Evolutionary conservation across 2,113 vertebrate genomes (phyloP).

Genomic region (Sphyrna mokarran): DNA sequence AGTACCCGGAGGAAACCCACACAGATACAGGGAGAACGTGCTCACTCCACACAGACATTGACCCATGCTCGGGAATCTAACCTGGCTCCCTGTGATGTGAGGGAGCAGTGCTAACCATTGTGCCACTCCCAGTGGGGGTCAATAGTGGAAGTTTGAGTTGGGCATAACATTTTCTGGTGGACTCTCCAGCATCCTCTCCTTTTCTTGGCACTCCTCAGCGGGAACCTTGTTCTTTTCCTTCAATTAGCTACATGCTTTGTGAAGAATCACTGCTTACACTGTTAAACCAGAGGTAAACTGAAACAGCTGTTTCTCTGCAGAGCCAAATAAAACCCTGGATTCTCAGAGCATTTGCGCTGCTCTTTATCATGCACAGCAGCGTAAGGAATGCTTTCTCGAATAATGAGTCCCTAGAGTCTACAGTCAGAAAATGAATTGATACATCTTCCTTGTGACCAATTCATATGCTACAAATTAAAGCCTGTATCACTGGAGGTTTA

Average conservation of each 20-base stretch:
- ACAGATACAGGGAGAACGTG: too few species aligned
- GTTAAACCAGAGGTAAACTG: slow-evolving; percentile 13
- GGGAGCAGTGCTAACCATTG: too few species aligned
- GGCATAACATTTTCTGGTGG: neutral
- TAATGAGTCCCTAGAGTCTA: slow-evolving; percentile 71
- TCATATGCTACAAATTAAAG: slow-evolving; percentile 71
- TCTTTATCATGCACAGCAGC: slow-evolving; percentile 71
- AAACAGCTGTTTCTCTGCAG: slow-evolving; percentile 13
- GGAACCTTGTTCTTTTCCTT: neutral
- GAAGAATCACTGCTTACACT: neutral
- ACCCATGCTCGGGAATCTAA: too few species aligned
- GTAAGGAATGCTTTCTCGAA: slow-evolving; percentile 67
- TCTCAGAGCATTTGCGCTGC: slow-evolving; percentile 65
- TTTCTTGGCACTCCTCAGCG: neutral
- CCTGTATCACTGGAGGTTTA: slow-evolving; percentile 70
- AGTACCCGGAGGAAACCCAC: too few species aligned
- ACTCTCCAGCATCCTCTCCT: neutral
- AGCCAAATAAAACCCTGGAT: slow-evolving; percentile 43
- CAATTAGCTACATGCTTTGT: neutral
- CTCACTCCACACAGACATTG: too few species aligned
- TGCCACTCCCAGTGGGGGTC: too few species aligned
- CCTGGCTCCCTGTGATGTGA: too few species aligned
- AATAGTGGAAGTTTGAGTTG: neutral
- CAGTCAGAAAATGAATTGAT: slow-evolving; percentile 77
- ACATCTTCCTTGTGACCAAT: slow-evolving; percentile 73